Base-by-base conservation (phyloP, 1,140 invertebrate genomes). In the Euborellia annulipes region DNA sequence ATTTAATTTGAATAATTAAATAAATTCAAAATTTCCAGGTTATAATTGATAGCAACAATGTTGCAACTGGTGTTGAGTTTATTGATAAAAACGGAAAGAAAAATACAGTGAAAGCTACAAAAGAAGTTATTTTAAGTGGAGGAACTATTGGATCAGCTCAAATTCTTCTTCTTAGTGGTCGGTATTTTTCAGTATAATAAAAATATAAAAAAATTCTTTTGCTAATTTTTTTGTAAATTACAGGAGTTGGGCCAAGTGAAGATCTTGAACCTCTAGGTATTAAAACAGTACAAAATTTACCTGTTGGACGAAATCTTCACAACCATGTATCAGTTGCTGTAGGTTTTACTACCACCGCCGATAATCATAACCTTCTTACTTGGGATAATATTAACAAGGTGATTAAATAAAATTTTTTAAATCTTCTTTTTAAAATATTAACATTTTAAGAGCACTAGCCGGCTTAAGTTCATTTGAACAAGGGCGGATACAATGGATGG, bases 61-160 rank as follows among this genome's bases (percentile, higher is more conserved):
- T 59, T 20, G 77, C 75, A 0, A 54, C 65, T 32, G 78, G 73
- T 1, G 63, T 82, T 13, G 67, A 79, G 51, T 67, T 75, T 45
- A 50, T 68, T 7, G 74, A 74, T 14, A 68, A 59, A 6, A 14
- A 48, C n/a, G 47, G 47, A 9, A 23, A 17, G 16, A 44, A 18
- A 3, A 48, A 44, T 19, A 20, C n/a, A 13, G 47, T 44, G 14
- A 13, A 6, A 6, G 47, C 47, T 3, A 32, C 14, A 8, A 41
- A 36, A 27, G 47, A 48, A 30, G 42, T 48, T 8, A 48, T 48
- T 21, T 9, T 48, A 8, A 36, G 27, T 11, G 41, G 27, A n/a
- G 47, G 47, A 11, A 20, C 41, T 11, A 43, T 48, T 14, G 47
- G 47, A n/a, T 44, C 47, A 6, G 36, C 47, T 3, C 47, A 48